Evolutionary conservation across 1,140 invertebrate species (phyloP).

Genomic region (Cyclargus thomasi): DNA sequence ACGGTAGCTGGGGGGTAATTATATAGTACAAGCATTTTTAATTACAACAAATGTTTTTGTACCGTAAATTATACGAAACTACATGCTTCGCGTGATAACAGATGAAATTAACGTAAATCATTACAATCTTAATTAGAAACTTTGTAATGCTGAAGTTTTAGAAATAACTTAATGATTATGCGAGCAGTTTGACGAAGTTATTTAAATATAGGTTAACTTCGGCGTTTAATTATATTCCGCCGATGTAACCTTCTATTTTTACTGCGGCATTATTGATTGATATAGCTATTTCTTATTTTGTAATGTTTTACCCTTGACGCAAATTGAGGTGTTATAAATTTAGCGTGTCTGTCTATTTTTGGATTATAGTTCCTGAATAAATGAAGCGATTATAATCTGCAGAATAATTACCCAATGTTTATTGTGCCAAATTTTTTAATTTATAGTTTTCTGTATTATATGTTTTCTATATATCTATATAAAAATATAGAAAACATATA

Average conservation of each 20-base stretch:
- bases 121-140: slow-evolving; percentile 51
- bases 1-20: background rate
- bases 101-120: background rate
- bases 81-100: background rate
- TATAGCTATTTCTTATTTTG: too few species aligned
- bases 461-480: too few species aligned
- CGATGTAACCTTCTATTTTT: background rate
- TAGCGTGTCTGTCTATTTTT: too few species aligned
- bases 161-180: slow-evolving; percentile 40
- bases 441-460: too few species aligned
- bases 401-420: too few species aligned
- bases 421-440: too few species aligned
- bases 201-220: slow-evolving; percentile 10
- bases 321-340: too few species aligned
- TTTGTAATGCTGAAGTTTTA: slow-evolving; percentile 42
- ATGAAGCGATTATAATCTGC: too few species aligned
- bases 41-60: slow-evolving; percentile 1
- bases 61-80: background rate
- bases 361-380: too few species aligned
- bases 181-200: slow-evolving; percentile 30
- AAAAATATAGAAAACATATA: too few species aligned
- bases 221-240: background rate
- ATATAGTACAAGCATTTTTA: background rate
- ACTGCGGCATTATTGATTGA: background rate
- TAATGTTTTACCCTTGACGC: too few species aligned